Conservation (phyloP, 2,888 invertebrate species). For the Drosophila maculinotata region DNA sequence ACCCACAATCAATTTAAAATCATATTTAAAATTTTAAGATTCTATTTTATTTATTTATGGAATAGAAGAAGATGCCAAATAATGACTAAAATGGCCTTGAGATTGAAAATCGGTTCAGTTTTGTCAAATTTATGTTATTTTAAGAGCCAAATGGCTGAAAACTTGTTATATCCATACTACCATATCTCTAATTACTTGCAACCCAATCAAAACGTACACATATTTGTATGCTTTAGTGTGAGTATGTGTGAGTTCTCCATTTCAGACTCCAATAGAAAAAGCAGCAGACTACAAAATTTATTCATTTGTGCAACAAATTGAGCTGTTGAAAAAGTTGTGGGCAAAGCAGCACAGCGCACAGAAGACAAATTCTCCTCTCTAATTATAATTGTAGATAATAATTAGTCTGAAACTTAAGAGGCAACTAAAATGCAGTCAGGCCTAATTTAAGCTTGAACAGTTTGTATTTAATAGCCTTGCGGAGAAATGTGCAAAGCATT, state of each 20-base stretch:
- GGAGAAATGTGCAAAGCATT: neutral
- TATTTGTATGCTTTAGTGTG: too few species aligned
- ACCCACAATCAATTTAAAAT: too few species aligned
- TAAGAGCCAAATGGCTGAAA: too few species aligned
- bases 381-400: conserved; percentile 4
- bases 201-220: too few species aligned
- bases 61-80: too few species aligned
- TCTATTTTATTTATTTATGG: too few species aligned
- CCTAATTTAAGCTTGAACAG: neutral
- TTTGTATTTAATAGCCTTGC: neutral
- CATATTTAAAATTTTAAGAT: too few species aligned
- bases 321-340: neutral
- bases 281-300: neutral
- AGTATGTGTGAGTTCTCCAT: neutral
- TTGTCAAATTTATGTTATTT: too few species aligned
- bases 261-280: neutral
- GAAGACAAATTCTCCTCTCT: neutral
- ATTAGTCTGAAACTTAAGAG: conserved; percentile 3
- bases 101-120: too few species aligned
- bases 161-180: too few species aligned
- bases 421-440: conserved; percentile 11
- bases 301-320: neutral
- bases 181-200: too few species aligned
- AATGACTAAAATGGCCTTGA: too few species aligned
- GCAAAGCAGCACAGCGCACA: neutral